Evolutionary conservation across 2,113 vertebrate genomes (phyloP).

Genomic region (Motacilla alba): DNA sequence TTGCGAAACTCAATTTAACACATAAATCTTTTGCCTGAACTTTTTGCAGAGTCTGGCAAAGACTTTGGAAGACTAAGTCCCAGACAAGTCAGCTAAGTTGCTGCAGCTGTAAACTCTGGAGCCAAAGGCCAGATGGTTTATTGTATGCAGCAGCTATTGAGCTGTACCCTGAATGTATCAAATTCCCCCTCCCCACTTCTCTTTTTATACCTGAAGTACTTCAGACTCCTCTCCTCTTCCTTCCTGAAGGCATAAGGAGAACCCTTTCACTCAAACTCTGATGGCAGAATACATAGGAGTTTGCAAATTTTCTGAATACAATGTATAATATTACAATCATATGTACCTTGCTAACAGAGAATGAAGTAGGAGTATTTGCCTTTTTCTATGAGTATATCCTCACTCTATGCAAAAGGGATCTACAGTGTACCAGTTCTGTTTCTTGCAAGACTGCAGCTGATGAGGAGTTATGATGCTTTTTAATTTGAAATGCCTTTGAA

Average conservation of each 20-base stretch:
- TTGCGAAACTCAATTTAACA: not conserved
- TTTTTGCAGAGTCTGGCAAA: not conserved
- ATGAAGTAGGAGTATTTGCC: not conserved
- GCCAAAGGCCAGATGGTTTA: not conserved
- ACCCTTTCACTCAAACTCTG: not conserved
- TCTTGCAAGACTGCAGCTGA: not conserved
- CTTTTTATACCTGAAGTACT: not conserved
- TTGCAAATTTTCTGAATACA: not conserved
- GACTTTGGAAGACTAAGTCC: not conserved
- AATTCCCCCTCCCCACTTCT: fast-evolving
- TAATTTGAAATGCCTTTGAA: not conserved
- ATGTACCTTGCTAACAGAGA: not conserved
- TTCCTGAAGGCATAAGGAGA: not conserved
- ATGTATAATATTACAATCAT: not conserved
- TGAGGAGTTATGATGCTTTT: not conserved
- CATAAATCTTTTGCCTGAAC: not conserved
- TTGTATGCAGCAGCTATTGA: not conserved
- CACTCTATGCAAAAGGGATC: not conserved
- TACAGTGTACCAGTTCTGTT: not conserved
- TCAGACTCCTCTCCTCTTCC: not conserved
- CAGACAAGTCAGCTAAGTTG: not conserved
- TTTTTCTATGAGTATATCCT: not conserved
- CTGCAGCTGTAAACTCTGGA: not conserved
- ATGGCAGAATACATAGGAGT: fast-evolving
- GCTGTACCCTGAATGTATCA: not conserved